phyloP scores from a whole-genome alignment of 1,140 invertebrate genomes.

The Sipha flava region DNA sequence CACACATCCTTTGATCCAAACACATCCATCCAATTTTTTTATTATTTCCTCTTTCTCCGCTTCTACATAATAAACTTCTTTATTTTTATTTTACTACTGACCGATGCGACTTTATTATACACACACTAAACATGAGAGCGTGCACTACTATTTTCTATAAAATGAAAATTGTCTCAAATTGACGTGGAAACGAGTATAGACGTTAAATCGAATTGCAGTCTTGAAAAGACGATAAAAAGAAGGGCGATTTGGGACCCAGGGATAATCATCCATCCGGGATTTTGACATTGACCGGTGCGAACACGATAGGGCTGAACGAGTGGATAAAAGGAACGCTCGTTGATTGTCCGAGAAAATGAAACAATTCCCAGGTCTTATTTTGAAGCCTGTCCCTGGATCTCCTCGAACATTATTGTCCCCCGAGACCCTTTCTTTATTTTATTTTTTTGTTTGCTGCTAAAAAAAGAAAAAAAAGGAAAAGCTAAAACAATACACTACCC shows the following conservation, averaged over 20 bases:
- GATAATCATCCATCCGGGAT: constrained; percentile 23
- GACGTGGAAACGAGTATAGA: constrained; percentile 4
- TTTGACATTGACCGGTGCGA: constrained; percentile 29
- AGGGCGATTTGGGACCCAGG: constrained; percentile 14
- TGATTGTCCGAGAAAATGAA: constrained; percentile 39
- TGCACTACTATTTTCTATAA: not conserved
- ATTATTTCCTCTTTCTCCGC: not conserved
- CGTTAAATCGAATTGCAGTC: constrained; percentile 21
- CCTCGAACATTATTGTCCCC: not conserved
- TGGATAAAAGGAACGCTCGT: constrained; percentile 35
- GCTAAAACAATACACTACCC: constrained; percentile 32
- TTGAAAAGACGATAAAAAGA: constrained; percentile 22
- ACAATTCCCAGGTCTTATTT: constrained; percentile 40
- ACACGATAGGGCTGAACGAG: not conserved
- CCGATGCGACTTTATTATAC: not conserved
- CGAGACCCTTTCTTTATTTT: constrained; percentile 15
- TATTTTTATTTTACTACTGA: not conserved
- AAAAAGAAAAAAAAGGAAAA: not conserved
- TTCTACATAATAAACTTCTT: not conserved
- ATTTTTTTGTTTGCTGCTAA: constrained; percentile 22
- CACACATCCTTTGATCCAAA: constrained; percentile 7
- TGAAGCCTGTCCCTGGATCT: constrained; percentile 23
- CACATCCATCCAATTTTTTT: not conserved
- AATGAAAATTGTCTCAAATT: constrained; percentile 30
- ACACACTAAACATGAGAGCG: too few relatives aligned